phyloP scores from a whole-genome alignment of 2,888 invertebrate genomes.

The Sinodicranocentrus sp. region DNA sequence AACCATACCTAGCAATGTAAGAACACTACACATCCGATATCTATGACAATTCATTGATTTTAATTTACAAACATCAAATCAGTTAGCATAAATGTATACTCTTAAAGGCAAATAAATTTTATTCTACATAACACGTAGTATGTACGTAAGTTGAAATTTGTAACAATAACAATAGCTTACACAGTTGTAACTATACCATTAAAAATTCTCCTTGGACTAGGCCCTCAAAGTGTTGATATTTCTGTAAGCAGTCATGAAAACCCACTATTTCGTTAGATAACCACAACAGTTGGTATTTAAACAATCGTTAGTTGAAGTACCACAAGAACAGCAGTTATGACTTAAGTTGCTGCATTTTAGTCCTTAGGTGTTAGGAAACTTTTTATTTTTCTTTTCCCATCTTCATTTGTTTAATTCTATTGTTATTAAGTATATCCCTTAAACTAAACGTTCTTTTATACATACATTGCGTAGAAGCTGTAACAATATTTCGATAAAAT shows the following conservation, averaged over 20 bases:
- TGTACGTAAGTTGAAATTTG: too few species aligned
- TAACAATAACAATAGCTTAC: background rate
- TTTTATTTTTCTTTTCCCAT: background rate
- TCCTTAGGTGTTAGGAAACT: slow-evolving; percentile 12
- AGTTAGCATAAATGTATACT: too few species aligned
- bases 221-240: slow-evolving; percentile 40
- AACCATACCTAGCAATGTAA: slow-evolving; percentile 18
- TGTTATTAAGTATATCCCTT: too few species aligned
- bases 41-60: background rate
- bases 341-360: too few species aligned
- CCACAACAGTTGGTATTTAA: too few species aligned
- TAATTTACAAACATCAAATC: slow-evolving; percentile 2
- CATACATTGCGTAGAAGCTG: slow-evolving; percentile 8
- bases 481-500: slow-evolving; percentile 23
- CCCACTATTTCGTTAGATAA: too few species aligned
- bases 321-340: too few species aligned
- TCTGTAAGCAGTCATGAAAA: background rate
- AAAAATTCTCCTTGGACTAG: slow-evolving; percentile 66
- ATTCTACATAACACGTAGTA: too few species aligned
- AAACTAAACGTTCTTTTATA: background rate
- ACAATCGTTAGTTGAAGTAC: too few species aligned
- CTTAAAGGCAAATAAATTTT: too few species aligned
- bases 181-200: slow-evolving; percentile 32
- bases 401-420: too few species aligned
- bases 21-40: slow-evolving; percentile 25